phyloP scores from a whole-genome alignment of 2,888 invertebrate genomes.

The Thumatha senex region DNA sequence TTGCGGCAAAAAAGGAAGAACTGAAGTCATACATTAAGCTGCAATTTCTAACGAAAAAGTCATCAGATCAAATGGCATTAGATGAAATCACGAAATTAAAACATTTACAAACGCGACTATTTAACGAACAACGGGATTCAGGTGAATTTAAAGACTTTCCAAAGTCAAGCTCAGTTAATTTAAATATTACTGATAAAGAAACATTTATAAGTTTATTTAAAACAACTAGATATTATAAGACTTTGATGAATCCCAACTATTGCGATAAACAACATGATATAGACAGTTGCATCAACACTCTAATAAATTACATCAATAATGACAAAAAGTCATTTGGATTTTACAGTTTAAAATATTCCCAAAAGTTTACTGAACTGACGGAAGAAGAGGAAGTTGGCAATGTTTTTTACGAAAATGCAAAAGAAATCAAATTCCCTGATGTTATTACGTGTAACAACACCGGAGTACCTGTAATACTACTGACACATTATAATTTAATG shows the following conservation, averaged over 20 bases:
- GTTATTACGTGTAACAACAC: conserved; percentile 49
- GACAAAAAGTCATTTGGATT: conserved; percentile 49
- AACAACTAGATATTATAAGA: conserved; percentile 38
- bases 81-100: conserved; percentile 45
- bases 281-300: conserved; percentile 45
- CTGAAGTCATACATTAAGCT: conserved; percentile 48
- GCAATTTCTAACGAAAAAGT: conserved; percentile 37
- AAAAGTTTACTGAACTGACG: conserved; percentile 24
- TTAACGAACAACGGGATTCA: conserved; percentile 23
- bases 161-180: neutral
- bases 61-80: conserved; percentile 27
- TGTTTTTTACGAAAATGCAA: conserved; percentile 39
- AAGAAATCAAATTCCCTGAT: conserved; percentile 54
- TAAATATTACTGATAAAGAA: conserved; percentile 37
- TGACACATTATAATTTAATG: conserved; percentile 41
- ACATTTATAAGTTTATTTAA: conserved; percentile 33
- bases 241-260: conserved; percentile 14
- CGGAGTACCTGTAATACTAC: conserved; percentile 50
- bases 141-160: neutral
- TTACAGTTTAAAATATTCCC: conserved; percentile 42
- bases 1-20: conserved; percentile 35
- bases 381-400: conserved; percentile 40
- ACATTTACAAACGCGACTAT: conserved; percentile 34
- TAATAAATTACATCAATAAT: conserved; percentile 52
- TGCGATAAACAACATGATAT: conserved; percentile 33